Conservation (phyloP, 2,113 vertebrate species). For the Alces alces region DNA sequence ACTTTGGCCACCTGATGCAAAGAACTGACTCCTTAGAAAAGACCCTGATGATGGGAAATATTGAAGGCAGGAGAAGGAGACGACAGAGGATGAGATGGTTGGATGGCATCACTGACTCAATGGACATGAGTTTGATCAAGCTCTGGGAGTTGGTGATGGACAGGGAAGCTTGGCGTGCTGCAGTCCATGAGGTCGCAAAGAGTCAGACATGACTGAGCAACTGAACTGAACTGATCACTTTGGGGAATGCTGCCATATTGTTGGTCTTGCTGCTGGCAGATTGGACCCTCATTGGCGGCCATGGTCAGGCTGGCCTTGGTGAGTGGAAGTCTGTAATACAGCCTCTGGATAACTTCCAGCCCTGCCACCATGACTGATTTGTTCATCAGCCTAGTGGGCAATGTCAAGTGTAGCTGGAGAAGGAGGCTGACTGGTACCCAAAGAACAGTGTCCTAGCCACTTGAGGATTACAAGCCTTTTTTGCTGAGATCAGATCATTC, state of each 20-base stretch:
- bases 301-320: neutral
- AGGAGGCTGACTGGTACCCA: neutral
- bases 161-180: neutral
- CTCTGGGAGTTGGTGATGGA: neutral
- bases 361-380: neutral
- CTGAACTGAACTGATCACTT: neutral
- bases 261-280: neutral
- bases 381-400: neutral
- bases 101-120: rapidly evolving
- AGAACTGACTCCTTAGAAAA: neutral
- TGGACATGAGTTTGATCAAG: neutral
- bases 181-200: neutral
- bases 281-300: neutral
- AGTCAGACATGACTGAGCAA: neutral
- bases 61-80: rapidly evolving
- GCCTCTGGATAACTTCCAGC: neutral
- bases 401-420: neutral
- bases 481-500: neutral
- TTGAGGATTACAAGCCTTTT: neutral
- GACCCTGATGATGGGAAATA: neutral
- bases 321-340: neutral
- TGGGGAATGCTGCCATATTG: neutral
- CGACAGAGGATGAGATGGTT: neutral
- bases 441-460: neutral
- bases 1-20: neutral